Conservation (phyloP, 1,140 invertebrate genomes). For the Aphidius gifuensis region DNA sequence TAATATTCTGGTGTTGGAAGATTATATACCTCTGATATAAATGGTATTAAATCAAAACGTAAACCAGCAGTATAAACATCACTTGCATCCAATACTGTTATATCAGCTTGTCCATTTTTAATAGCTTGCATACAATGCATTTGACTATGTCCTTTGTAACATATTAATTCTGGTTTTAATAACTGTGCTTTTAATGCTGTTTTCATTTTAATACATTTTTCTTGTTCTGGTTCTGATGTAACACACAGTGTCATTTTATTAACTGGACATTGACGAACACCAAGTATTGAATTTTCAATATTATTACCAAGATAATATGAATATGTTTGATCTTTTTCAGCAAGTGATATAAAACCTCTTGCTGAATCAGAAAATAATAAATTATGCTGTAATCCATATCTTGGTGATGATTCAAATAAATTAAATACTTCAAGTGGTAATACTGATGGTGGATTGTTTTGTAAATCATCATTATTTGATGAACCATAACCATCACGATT, state of each 20-base stretch:
- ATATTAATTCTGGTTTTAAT: conserved; percentile 84
- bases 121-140: conserved; percentile 88
- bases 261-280: conserved; percentile 76
- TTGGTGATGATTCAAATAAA: conserved; percentile 68
- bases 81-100: conserved; percentile 85
- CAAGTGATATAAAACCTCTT: conserved; percentile 60
- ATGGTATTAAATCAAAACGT: conserved; percentile 75
- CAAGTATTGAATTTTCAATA: conserved; percentile 64
- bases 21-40: conserved; percentile 88
- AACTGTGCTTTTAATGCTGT: conserved; percentile 81
- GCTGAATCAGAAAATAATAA: conserved; percentile 72
- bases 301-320: conserved; percentile 61
- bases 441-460: conserved; percentile 23
- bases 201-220: conserved; percentile 94
- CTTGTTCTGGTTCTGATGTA: conserved; percentile 83
- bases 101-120: conserved; percentile 76
- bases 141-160: conserved; percentile 80
- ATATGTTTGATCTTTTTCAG: conserved; percentile 63
- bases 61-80: conserved; percentile 91
- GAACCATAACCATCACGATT: conserved; percentile 7
- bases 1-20: conserved; percentile 84
- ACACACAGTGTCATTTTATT: conserved; percentile 81
- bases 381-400: conserved; percentile 66
- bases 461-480: background rate
- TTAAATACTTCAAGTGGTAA: conserved; percentile 61